Evolutionary conservation across 2,113 vertebrate species (phyloP).

Genomic region (Mus spicilegus): DNA sequence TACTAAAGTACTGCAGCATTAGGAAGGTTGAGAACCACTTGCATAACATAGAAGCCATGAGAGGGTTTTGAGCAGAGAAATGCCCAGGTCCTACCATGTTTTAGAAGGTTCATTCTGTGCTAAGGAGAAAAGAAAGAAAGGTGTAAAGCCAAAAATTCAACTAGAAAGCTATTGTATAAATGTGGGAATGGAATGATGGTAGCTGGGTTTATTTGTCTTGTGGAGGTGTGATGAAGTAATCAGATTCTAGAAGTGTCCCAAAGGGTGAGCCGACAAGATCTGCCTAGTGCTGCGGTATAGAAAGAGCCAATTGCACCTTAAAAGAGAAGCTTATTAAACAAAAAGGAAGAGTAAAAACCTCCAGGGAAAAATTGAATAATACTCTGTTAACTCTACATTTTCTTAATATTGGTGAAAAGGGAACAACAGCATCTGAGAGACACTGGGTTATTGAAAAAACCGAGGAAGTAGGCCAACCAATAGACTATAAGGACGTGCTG

Average conservation of each 20-base stretch:
- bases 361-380: too few species aligned
- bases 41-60: neutral
- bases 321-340: too few species aligned
- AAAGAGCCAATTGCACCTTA: too few species aligned
- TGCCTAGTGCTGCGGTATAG: neutral
- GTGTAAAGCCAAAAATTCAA: neutral
- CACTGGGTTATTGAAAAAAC: too few species aligned
- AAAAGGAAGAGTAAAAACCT: too few species aligned
- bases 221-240: neutral
- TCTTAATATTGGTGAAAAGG: too few species aligned
- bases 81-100: neutral
- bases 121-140: neutral
- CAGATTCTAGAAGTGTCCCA: neutral
- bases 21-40: neutral
- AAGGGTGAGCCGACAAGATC: neutral
- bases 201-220: too few species aligned
- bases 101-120: neutral
- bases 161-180: neutral
- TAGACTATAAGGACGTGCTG: too few species aligned
- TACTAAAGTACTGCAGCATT: neutral
- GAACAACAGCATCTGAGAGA: too few species aligned
- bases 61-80: neutral
- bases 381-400: too few species aligned
- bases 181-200: neutral
- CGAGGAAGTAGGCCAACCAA: too few species aligned